Evolutionary conservation across 2,888 invertebrate species (phyloP).

Genomic region (Nephrotoma guestfalica): DNA sequence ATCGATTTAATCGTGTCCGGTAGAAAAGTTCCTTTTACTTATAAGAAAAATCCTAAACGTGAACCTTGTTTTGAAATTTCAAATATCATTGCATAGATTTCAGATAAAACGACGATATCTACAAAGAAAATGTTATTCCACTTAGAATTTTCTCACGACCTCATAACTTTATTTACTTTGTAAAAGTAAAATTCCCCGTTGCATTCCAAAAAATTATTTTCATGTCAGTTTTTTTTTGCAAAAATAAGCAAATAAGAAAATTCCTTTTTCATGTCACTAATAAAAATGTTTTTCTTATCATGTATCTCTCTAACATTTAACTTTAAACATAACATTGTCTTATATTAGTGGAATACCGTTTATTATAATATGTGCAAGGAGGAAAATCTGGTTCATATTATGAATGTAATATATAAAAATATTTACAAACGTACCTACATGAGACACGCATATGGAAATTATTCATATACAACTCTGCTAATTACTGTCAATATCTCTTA

Average conservation of each 20-base stretch:
- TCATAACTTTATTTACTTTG: too few relatives aligned
- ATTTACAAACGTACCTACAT: not conserved
- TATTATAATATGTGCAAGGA: too few relatives aligned
- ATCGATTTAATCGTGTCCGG: too few relatives aligned
- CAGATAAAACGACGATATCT: too few relatives aligned
- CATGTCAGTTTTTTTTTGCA: not conserved
- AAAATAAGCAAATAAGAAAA: not conserved
- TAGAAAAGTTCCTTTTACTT: too few relatives aligned
- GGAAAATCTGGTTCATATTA: not conserved
- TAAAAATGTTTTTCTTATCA: not conserved
- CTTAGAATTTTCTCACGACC: too few relatives aligned
- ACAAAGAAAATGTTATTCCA: too few relatives aligned
- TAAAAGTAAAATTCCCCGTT: not conserved
- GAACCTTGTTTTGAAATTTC: too few relatives aligned
- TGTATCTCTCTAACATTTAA: not conserved
- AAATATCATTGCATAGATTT: too few relatives aligned
- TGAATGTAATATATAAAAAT: not conserved
- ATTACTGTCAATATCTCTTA: not conserved
- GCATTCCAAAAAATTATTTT: not conserved
- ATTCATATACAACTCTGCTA: not conserved
- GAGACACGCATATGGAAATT: not conserved
- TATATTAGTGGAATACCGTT: not conserved
- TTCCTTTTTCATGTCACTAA: not conserved
- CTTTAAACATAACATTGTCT: not conserved
- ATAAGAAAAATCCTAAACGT: too few relatives aligned